Evolutionary conservation across 1,140 invertebrate genomes (phyloP), one percentile per base, ranked within the genome.

Genomic region (Dryas iulia): DNA sequence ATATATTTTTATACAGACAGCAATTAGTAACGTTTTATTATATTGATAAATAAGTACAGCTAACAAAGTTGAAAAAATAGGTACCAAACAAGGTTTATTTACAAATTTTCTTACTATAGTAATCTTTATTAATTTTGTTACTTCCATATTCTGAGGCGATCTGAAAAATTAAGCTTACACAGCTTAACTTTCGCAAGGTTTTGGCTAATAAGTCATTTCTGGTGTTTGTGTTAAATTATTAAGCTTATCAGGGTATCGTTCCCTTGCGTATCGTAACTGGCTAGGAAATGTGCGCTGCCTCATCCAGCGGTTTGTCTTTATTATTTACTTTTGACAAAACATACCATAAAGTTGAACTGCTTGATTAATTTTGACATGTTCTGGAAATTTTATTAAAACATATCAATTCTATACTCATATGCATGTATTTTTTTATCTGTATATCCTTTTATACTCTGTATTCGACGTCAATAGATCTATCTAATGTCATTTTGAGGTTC

Each of bases 231-330:
- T 79, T 85, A 82, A 86, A 87, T 87, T 86, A 88, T 85, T 82
- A 84, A 86, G 76, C 83, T 84, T 86, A 86, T 84, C 83, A 86
- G 80, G n/a, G 71, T 78, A 88, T 84, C 75, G 84, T 82, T 86
- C 86, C 86, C 84, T 59, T 35, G 81, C 72, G 85, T 76, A 76
- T 76, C 79, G 81, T 86, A 78, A 86, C 74, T 72, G 76, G 71
- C 76, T 78, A 76, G 78, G 81, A 78, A 83, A 83, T 74, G 76
- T 73, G 75, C 70, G 66, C 60, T 52, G 59, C 71, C 71, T 73
- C 73, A 76, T 72, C 64, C 59, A 35, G 66, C 53, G 67, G 72
- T 63, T 69, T 71, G 65, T 64, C 72, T 54, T 62, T 79, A 77
- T 80, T 83, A 77, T 81, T 81, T 78, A 72, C 72, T 39, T 74